A percentile compares a stretch with the other conserved stretches of the same genome.
These are phyloP conservation scores for Sminthurides bifidus DNA, from an alignment of 1,140 invertebrate species.

Conservation along the genomic window DNA sequence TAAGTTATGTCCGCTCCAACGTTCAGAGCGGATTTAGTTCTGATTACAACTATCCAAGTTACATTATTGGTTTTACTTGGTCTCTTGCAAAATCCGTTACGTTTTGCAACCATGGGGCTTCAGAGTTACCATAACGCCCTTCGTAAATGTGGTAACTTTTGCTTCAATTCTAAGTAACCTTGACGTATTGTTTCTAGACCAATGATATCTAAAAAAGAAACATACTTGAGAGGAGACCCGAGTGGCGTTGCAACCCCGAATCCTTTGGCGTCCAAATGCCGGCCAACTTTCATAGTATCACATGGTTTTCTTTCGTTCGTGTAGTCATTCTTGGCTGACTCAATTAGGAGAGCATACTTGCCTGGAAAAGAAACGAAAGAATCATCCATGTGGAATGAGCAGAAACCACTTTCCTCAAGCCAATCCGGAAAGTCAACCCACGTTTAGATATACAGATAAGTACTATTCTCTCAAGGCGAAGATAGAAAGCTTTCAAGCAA, in stretches of 20 bases:
- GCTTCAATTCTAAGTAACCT: too few relatives aligned
- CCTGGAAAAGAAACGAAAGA: constrained; percentile 33
- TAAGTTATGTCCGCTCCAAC: background rate
- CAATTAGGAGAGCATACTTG: constrained; percentile 88
- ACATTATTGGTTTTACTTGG: too few relatives aligned
- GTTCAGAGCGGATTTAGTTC: too few relatives aligned
- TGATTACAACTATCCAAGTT: too few relatives aligned
- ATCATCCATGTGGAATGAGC: background rate
- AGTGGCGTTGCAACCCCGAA: constrained; percentile 87
- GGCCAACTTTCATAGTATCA: constrained; percentile 88
- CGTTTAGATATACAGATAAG: too few relatives aligned
- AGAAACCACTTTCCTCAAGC: background rate
- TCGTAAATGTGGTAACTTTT: background rate
- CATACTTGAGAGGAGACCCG: constrained; percentile 75
- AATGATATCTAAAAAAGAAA: background rate
- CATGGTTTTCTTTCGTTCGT: constrained; percentile 84
- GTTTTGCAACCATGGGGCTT: too few relatives aligned
- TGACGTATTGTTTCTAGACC: constrained; percentile 5
- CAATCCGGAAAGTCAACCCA: background rate
- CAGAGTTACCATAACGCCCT: too few relatives aligned
- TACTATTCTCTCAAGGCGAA: too few relatives aligned
- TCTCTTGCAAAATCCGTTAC: too few relatives aligned
- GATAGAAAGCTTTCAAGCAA: background rate
- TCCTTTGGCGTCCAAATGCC: constrained; percentile 82
- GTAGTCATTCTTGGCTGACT: constrained; percentile 90